Evolutionary conservation across 2,797 vertebrate species (phyloP).

Genomic region (Takifugu rubripes): DNA sequence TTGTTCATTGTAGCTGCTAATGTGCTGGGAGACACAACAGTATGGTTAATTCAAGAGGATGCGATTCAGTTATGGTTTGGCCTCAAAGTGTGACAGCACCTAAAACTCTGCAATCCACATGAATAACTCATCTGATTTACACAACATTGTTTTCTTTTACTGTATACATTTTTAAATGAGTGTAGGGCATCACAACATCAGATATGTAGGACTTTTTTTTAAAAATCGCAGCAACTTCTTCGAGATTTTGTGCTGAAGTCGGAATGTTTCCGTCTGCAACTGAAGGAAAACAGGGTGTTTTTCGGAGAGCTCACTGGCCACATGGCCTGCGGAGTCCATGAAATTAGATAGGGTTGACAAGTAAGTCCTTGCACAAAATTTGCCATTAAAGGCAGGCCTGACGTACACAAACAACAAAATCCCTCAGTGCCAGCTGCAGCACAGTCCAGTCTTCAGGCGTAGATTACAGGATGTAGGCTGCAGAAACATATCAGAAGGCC

Average conservation of each 20-base stretch:
- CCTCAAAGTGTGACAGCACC: too few species aligned
- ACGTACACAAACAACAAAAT: conserved; percentile 16
- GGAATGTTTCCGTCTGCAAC: not conserved
- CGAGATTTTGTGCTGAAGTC: not conserved
- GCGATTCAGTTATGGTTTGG: too few species aligned
- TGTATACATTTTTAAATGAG: too few species aligned
- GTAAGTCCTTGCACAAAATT: conserved; percentile 3
- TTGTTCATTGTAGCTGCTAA: conserved; percentile 31
- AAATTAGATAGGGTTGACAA: conserved; percentile 9
- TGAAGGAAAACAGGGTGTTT: not conserved
- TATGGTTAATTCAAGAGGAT: too few species aligned
- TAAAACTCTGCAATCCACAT: too few species aligned
- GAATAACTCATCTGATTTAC: too few species aligned
- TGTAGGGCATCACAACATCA: too few species aligned
- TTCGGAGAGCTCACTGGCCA: conserved; percentile 1
- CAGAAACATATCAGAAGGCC: conserved; percentile 11
- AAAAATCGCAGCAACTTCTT: too few species aligned
- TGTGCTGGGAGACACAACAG: too few species aligned
- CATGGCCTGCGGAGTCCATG: not conserved
- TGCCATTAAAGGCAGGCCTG: conserved; percentile 4
- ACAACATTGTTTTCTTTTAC: too few species aligned
- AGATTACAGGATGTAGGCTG: conserved; percentile 7
- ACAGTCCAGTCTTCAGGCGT: conserved; percentile 15
- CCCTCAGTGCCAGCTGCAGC: conserved; percentile 12
- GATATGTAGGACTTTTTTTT: too few species aligned